These are phyloP conservation scores for Marmota monax DNA, from an alignment of 2,113 vertebrate genomes.

Conservation along the genomic window DNA sequence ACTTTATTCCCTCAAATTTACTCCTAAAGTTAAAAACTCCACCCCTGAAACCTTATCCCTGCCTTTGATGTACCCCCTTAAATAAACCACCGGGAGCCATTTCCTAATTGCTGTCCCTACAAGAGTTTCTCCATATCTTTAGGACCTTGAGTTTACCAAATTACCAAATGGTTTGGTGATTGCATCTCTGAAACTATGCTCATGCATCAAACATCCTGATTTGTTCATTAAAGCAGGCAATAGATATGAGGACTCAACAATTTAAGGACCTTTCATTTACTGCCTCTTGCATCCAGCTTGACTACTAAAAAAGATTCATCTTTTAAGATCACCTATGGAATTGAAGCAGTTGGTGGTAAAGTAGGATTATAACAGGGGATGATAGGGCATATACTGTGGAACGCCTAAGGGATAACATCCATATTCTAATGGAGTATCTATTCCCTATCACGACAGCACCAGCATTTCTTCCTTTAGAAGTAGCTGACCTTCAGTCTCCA, in stretches of 20 bases:
- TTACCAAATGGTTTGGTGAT: slow-evolving; percentile 94
- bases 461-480: slow-evolving; percentile 96
- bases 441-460: slow-evolving; percentile 97
- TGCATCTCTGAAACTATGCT: slow-evolving; percentile 94
- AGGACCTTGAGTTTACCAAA: slow-evolving; percentile 95
- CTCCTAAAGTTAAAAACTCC: slow-evolving; percentile 86
- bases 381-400: slow-evolving; percentile 96
- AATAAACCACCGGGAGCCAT: no score
- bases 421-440: slow-evolving; percentile 98
- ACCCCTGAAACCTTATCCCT: no score
- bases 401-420: slow-evolving; percentile 94
- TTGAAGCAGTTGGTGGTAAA: slow-evolving; percentile 95
- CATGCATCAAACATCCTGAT: slow-evolving; percentile 92
- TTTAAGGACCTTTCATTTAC: slow-evolving; percentile 92
- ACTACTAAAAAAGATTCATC: slow-evolving; percentile 96
- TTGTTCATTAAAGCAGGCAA: slow-evolving; percentile 91
- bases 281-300: slow-evolving; percentile 93
- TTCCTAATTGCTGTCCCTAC: slow-evolving; percentile 75
- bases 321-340: slow-evolving; percentile 83
- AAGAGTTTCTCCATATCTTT: slow-evolving; percentile 87
- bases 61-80: no score
- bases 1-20: slow-evolving; percentile 94
- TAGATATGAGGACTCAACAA: slow-evolving; percentile 90
- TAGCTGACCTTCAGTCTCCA: slow-evolving; percentile 89
- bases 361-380: slow-evolving; percentile 94